phyloP scores from a whole-genome alignment of 2,888 invertebrate species.

The Melieria crassipennis region DNA sequence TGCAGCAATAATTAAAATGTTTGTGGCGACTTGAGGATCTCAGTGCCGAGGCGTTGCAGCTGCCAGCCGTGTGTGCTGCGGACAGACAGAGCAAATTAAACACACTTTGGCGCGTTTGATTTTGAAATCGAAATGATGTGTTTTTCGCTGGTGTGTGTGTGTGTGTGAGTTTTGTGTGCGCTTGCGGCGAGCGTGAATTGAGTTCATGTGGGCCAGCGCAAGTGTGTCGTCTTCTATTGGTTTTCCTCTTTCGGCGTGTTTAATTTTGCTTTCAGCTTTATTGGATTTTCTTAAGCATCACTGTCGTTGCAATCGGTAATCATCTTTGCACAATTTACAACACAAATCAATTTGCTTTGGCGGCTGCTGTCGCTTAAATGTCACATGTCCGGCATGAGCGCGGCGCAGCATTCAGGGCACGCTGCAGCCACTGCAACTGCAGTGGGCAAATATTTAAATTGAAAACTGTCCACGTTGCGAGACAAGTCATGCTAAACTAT shows the following conservation, averaged over 20 bases:
- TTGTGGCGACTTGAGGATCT: neutral
- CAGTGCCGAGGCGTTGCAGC: neutral
- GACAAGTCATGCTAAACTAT: too few species aligned
- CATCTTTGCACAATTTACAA: slow-evolving; percentile 37
- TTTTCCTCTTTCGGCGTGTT: too few species aligned
- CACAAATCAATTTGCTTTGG: slow-evolving; percentile 34
- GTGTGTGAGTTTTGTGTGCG: too few species aligned
- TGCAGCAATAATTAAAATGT: neutral
- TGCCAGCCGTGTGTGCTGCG: neutral
- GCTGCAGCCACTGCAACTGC: slow-evolving; percentile 32
- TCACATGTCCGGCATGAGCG: slow-evolving; percentile 25
- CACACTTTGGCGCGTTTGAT: too few species aligned
- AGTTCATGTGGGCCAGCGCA: too few species aligned
- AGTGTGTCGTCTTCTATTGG: too few species aligned
- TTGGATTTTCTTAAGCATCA: neutral
- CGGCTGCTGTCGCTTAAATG: slow-evolving; percentile 32
- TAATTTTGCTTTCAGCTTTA: too few species aligned
- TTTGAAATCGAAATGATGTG: too few species aligned
- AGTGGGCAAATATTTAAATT: slow-evolving; percentile 23
- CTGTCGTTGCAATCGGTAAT: slow-evolving; percentile 1
- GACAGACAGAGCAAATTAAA: neutral
- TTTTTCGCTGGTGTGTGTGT: too few species aligned
- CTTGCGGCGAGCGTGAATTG: too few species aligned
- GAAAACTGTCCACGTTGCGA: neutral
- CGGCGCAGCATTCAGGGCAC: slow-evolving; percentile 19